A percentile compares a stretch with the other conserved stretches of the same genome.
These are phyloP conservation scores for Arctocebus calabarensis DNA, from an alignment of 2,797 vertebrate genomes.

Conservation along the genomic window DNA sequence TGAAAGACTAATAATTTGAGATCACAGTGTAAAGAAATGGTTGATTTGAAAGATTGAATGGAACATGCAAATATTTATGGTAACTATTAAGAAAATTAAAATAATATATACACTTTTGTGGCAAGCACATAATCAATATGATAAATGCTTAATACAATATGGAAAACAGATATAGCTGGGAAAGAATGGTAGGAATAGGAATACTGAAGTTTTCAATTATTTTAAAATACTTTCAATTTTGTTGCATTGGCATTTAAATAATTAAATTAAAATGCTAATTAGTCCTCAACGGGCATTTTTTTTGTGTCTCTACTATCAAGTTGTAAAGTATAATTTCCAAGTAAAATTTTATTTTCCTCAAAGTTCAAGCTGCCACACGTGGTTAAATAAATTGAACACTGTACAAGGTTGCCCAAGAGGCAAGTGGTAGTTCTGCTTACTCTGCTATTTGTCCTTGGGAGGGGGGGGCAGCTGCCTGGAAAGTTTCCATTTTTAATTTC, in stretches of 20 bases:
- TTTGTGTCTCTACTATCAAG: background rate
- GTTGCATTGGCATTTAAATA: background rate
- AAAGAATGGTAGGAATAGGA: background rate
- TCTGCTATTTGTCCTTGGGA: background rate
- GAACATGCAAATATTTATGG: background rate
- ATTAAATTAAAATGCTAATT: conserved; percentile 4
- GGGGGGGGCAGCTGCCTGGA: background rate
- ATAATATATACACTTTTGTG: background rate
- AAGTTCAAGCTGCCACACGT: background rate
- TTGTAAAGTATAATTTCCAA: background rate
- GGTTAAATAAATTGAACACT: background rate
- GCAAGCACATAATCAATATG: background rate
- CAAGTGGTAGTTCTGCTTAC: background rate
- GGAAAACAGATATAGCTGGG: background rate
- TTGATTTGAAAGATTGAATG: background rate
- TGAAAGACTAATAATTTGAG: background rate
- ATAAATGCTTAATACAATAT: conserved; percentile 1
- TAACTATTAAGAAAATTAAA: background rate
- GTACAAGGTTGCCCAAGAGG: background rate
- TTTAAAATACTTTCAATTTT: conserved; percentile 16
- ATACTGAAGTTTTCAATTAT: background rate
- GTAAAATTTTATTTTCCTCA: conserved; percentile 10
- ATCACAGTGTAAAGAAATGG: background rate
- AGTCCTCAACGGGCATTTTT: background rate
- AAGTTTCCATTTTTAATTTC: background rate